Conservation (phyloP, 2,797 vertebrate genomes). For the Poecilia velifera region DNA sequence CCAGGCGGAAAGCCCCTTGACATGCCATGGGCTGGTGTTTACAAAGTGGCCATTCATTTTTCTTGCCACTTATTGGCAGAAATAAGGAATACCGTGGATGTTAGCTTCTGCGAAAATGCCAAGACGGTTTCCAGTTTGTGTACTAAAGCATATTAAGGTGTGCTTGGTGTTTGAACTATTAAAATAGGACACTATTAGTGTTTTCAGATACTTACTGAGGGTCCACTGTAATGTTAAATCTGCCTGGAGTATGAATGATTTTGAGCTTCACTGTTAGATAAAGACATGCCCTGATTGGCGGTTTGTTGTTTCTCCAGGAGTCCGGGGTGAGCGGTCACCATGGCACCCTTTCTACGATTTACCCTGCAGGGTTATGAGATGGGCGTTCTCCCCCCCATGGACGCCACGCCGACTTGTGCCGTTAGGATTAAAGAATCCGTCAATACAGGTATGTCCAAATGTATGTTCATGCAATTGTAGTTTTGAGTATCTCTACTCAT, state of each 20-base stretch:
- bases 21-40: background rate
- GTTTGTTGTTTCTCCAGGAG: conserved; percentile 47
- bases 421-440: conserved; percentile 96
- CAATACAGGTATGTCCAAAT: conserved; percentile 86
- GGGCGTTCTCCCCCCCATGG: conserved; percentile 76
- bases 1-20: background rate
- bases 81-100: background rate
- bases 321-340: conserved; percentile 73
- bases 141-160: background rate
- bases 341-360: conserved; percentile 96
- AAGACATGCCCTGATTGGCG: conserved; percentile 17
- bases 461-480: background rate
- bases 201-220: background rate
- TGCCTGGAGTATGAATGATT: background rate
- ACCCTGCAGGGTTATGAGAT: conserved; percentile 88
- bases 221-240: background rate
- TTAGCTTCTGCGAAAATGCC: background rate
- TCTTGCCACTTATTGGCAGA: background rate
- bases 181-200: background rate
- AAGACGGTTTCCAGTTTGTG: background rate
- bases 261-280: background rate
- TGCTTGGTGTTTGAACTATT: background rate
- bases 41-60: background rate
- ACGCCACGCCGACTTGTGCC: conserved; percentile 89
- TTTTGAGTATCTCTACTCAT: background rate